Percentiles rank a stretch among this genome's conserved stretches.
Evolutionary conservation across 2,113 vertebrate species (phyloP).

Genomic region (Podiceps cristatus): DNA sequence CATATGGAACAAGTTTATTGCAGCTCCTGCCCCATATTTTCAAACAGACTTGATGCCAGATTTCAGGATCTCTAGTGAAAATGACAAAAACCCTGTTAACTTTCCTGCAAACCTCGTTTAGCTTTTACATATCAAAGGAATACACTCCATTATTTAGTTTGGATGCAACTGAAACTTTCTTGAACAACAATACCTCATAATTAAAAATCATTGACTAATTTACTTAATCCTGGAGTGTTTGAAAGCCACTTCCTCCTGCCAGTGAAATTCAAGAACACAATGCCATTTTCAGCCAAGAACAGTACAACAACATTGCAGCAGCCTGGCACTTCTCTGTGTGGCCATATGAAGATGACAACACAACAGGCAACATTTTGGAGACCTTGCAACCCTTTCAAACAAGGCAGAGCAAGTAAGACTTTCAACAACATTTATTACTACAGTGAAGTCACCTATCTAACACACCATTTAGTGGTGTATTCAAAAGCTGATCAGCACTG

Average conservation of each 20-base stretch:
- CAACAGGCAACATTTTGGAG: neutral
- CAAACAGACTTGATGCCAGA: slow-evolving; percentile 94
- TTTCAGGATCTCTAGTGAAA: slow-evolving; percentile 92
- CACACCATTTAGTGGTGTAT: neutral
- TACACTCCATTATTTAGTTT: neutral
- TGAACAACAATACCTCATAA: neutral
- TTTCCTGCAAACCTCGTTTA: neutral
- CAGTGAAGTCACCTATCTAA: neutral
- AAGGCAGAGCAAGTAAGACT: neutral
- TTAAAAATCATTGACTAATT: neutral
- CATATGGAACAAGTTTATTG: slow-evolving; percentile 88
- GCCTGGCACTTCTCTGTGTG: neutral
- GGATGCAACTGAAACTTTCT: neutral
- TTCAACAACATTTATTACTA: neutral
- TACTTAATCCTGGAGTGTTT: neutral
- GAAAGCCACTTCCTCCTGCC: neutral
- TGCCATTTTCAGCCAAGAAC: neutral
- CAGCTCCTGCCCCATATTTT: slow-evolving; percentile 95
- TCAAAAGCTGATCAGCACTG: neutral
- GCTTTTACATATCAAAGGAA: neutral
- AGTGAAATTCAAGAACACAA: neutral
- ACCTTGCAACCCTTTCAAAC: neutral
- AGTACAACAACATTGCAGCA: neutral
- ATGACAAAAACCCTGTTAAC: neutral
- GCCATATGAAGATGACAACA: neutral